phyloP scores from a whole-genome alignment of 2,888 invertebrate species.

The Archips crataeganus region DNA sequence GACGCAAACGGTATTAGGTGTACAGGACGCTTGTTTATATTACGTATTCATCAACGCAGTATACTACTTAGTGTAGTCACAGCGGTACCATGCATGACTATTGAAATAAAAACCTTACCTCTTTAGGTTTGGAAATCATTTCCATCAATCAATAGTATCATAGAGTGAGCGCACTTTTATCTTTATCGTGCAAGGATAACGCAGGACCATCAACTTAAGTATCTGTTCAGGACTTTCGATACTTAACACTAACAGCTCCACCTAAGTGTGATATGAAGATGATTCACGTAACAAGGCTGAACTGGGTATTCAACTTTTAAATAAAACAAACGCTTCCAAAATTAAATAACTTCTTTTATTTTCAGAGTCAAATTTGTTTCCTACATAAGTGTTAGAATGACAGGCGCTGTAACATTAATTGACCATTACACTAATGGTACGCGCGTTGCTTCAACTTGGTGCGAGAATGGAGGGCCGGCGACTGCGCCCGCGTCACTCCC shows the following conservation, averaged over 20 bases:
- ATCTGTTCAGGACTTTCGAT: background rate
- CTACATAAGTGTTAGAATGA: constrained; percentile 85
- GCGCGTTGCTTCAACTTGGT: constrained; percentile 70
- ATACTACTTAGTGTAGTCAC: background rate
- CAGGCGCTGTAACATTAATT: constrained; percentile 81
- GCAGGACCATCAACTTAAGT: background rate
- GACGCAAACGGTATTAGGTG: constrained; percentile 3
- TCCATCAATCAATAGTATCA: background rate
- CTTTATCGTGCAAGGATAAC: background rate
- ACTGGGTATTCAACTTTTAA: constrained; percentile 45
- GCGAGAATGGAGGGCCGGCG: constrained; percentile 70
- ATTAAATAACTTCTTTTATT: constrained; percentile 86
- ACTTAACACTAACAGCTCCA: background rate
- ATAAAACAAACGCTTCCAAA: constrained; percentile 82
- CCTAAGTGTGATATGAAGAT: background rate
- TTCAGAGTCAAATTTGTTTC: constrained; percentile 85
- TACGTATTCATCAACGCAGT: background rate
- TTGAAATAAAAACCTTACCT: background rate
- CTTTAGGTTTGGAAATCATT: background rate
- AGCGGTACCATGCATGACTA: background rate
- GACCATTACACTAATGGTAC: constrained; percentile 80
- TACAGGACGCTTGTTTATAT: constrained; percentile 2
- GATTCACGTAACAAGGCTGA: background rate
- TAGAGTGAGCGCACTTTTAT: background rate
- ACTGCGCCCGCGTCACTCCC: constrained; percentile 21